Evolutionary conservation across 2,113 vertebrate species (phyloP).

Genomic region (Aramus guarauna): DNA sequence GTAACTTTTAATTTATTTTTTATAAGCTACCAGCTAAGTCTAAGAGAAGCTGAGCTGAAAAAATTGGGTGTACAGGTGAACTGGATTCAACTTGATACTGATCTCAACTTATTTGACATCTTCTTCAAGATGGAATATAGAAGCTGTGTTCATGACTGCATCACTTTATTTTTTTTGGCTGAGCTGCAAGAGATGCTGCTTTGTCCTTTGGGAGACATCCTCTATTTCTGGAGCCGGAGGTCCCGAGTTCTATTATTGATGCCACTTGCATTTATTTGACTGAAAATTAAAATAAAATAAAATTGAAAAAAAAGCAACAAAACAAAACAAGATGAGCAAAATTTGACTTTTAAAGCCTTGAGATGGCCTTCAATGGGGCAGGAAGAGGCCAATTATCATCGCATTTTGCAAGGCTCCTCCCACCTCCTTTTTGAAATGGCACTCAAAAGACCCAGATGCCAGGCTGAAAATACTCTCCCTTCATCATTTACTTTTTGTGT

Average conservation of each 20-base stretch:
- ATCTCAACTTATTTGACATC: not conserved
- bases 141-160: not conserved
- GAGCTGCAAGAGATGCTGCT: not conserved
- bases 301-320: too few relatives aligned
- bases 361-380: not conserved
- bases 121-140: not conserved
- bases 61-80: not conserved
- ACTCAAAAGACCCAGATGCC: constrained; percentile 46
- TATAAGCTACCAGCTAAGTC: not conserved
- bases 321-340: not conserved
- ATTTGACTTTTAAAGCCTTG: not conserved
- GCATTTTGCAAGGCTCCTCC: constrained; percentile 18
- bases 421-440: not conserved
- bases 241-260: not conserved
- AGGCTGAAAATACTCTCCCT: constrained; percentile 37
- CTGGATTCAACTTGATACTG: not conserved
- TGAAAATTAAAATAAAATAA: not conserved
- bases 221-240: not conserved
- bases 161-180: not conserved
- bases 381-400: not conserved
- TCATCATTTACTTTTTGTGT: constrained; percentile 26
- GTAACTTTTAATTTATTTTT: not conserved
- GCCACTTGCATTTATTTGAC: not conserved
- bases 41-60: not conserved
- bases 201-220: not conserved